A percentile compares a stretch with the other conserved stretches of the same genome.
Evolutionary conservation across 1,140 invertebrate species (phyloP).

Genomic region (Habropoda laboriosa): DNA sequence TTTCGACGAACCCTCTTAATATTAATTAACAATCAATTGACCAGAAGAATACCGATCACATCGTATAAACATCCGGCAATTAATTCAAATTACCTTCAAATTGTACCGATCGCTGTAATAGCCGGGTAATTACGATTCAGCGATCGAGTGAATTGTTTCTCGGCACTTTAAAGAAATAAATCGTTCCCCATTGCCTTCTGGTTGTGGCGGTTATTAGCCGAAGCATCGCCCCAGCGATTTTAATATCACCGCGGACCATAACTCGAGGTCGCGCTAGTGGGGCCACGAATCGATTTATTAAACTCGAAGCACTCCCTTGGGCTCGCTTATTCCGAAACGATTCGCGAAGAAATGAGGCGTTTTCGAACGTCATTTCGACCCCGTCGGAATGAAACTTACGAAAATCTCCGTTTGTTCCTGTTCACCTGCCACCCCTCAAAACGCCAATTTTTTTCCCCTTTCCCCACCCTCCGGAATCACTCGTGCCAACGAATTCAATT

Average conservation of each 20-base stretch:
- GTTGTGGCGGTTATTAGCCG: background rate
- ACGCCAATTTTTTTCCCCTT: background rate
- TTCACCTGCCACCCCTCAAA: background rate
- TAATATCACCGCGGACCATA: constrained; percentile 16
- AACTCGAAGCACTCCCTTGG: constrained; percentile 21
- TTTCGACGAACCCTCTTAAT: no score
- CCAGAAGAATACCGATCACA: background rate
- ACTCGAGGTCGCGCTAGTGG: constrained; percentile 1
- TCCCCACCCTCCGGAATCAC: background rate
- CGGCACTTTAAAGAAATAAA: background rate
- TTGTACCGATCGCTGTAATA: background rate
- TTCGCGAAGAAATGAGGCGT: constrained; percentile 39
- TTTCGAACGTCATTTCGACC: background rate
- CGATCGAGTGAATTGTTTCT: background rate
- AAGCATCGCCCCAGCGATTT: background rate
- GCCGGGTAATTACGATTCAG: background rate
- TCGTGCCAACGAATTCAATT: constrained; percentile 27
- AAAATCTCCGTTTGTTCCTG: background rate
- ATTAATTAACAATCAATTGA: no score
- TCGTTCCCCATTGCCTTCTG: background rate
- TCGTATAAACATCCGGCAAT: background rate
- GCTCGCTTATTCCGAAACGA: constrained; percentile 16
- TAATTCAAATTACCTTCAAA: background rate
- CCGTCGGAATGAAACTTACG: constrained; percentile 28
- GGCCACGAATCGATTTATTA: constrained; percentile 29